phyloP scores from a whole-genome alignment of 1,140 invertebrate genomes.

The Drosophila triauraria region DNA sequence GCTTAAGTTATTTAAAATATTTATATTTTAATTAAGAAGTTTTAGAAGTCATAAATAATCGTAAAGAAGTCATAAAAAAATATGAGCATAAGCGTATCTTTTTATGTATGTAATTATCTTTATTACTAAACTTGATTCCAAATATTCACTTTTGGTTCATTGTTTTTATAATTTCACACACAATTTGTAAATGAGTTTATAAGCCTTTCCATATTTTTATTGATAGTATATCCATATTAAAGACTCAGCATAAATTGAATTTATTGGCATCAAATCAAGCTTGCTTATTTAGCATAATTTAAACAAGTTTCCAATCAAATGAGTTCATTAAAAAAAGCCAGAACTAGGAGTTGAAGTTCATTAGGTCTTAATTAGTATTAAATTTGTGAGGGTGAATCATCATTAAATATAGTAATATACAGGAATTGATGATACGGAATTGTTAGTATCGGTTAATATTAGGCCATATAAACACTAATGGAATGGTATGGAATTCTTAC shows the following conservation, averaged over 20 bases:
- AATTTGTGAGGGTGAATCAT: slow-evolving; percentile 24
- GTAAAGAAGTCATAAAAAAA: no score
- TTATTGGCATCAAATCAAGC: slow-evolving; percentile 19
- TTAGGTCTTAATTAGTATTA: slow-evolving; percentile 38
- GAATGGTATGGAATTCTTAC: background rate
- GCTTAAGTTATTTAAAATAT: no score
- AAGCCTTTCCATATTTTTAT: slow-evolving; percentile 8
- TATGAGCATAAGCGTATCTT: background rate
- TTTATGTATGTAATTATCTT: background rate
- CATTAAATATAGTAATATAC: slow-evolving; percentile 7
- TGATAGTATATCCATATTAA: slow-evolving; percentile 1
- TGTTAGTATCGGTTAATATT: background rate
- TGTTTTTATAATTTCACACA: background rate
- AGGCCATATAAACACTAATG: background rate
- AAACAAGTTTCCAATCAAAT: slow-evolving; percentile 42
- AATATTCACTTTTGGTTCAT: no score
- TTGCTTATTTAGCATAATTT: slow-evolving; percentile 24
- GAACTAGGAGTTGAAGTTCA: slow-evolving; percentile 16
- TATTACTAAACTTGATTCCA: no score
- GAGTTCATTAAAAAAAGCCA: background rate
- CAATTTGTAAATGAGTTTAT: background rate
- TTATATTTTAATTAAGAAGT: no score
- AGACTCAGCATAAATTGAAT: slow-evolving; percentile 9
- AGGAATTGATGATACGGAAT: background rate
- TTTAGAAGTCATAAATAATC: no score